Percentiles rank a stretch among this genome's conserved stretches.
Evolutionary conservation across 2,797 vertebrate genomes (phyloP).

Genomic region (Micropoecilia bifurca): DNA sequence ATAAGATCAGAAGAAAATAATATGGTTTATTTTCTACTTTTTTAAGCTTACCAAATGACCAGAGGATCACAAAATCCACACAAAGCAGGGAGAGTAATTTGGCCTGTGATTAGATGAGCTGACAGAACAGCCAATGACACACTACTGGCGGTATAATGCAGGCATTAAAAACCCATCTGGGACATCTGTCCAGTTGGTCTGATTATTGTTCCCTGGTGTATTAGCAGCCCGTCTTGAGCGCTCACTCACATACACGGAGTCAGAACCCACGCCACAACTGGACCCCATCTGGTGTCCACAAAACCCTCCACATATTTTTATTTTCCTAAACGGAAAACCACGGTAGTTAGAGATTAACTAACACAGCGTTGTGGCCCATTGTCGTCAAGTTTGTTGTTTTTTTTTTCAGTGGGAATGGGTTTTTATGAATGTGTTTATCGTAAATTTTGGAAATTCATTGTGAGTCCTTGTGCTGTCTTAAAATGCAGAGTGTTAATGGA

Average conservation of each 20-base stretch:
- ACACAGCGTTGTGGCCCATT: not conserved
- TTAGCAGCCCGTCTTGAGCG: conserved; percentile 3
- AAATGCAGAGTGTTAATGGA: not conserved
- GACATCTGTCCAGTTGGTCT: conserved; percentile 11
- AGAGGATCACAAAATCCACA: not conserved
- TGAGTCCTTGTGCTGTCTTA: not conserved
- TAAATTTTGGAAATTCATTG: not conserved
- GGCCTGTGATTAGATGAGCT: conserved; percentile 8
- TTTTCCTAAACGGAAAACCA: not conserved
- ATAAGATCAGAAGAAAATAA: not conserved
- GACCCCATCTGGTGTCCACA: conserved; percentile 46
- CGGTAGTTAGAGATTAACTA: not conserved
- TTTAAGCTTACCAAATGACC: not conserved
- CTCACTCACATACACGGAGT: conserved; percentile 12
- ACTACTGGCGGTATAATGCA: conserved; percentile 5
- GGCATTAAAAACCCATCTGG: conserved; percentile 35
- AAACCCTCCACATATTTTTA: conserved; percentile 24
- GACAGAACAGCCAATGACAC: conserved; percentile 19
- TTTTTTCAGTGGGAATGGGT: too few relatives aligned
- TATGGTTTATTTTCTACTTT: not conserved
- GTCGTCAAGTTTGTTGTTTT: not conserved
- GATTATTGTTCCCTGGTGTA: conserved; percentile 5
- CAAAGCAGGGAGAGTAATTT: not conserved
- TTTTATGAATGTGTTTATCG: not conserved
- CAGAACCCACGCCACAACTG: conserved; percentile 33